Evolutionary conservation across 2,888 invertebrate genomes (phyloP).

Genomic region (Poecilobothrus nobilitatus): DNA sequence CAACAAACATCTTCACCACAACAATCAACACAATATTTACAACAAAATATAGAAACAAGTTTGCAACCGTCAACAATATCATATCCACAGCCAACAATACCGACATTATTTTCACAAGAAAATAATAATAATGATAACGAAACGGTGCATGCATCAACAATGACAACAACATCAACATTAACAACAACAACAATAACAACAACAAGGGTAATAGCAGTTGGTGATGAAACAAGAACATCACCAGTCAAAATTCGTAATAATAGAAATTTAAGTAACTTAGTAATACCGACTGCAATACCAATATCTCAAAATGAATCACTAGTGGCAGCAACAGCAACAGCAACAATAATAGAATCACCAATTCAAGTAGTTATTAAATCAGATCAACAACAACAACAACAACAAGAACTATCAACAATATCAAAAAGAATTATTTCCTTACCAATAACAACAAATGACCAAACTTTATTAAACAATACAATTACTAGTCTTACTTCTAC

Average conservation of each 20-base stretch:
- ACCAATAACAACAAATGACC: not conserved
- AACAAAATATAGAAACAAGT: not conserved
- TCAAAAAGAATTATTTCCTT: too few relatives aligned
- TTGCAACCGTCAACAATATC: too few relatives aligned
- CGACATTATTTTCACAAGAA: too few relatives aligned
- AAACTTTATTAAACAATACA: conserved; percentile 4
- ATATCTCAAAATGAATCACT: conserved; percentile 8
- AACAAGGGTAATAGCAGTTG: not conserved
- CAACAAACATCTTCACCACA: not conserved
- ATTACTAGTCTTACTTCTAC: conserved; percentile 11
- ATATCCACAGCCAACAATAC: too few relatives aligned
- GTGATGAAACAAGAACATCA: conserved; percentile 13
- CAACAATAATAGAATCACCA: not conserved
- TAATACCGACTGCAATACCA: not conserved
- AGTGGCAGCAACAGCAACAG: conserved; percentile 8
- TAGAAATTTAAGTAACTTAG: not conserved
- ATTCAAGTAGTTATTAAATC: not conserved
- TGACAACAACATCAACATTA: not conserved
- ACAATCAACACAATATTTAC: not conserved
- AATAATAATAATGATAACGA: too few relatives aligned
- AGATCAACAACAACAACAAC: not conserved
- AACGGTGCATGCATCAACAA: not conserved
- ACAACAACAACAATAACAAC: not conserved
- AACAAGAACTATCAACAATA: not conserved
- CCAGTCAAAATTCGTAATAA: not conserved